These are phyloP conservation scores for Girardinus metallicus DNA, from an alignment of 2,797 vertebrate genomes.

Conservation along the genomic window DNA sequence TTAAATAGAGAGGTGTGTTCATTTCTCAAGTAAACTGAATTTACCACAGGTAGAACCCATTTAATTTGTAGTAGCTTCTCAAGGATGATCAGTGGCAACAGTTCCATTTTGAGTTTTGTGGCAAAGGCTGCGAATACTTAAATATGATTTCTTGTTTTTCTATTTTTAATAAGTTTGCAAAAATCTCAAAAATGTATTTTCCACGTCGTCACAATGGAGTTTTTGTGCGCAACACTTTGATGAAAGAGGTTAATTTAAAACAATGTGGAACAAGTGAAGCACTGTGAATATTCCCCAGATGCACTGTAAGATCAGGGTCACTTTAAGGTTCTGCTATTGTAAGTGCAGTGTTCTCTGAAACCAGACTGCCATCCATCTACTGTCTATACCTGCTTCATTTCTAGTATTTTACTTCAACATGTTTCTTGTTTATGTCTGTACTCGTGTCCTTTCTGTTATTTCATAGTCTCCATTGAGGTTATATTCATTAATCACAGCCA, in stretches of 20 bases:
- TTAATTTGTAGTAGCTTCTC: too few relatives aligned
- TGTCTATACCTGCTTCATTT: not conserved
- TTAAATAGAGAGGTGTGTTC: too few relatives aligned
- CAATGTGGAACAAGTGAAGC: not conserved
- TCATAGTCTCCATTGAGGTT: not conserved
- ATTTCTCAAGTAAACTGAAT: too few relatives aligned
- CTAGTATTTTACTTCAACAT: not conserved
- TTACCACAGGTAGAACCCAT: too few relatives aligned
- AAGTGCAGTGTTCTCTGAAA: not conserved
- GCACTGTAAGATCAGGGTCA: not conserved
- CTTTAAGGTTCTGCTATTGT: not conserved
- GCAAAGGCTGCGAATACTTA: too few relatives aligned
- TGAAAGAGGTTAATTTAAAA: not conserved
- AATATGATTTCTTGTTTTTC: too few relatives aligned
- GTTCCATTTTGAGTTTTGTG: too few relatives aligned
- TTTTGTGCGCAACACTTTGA: not conserved
- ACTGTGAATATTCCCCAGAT: too few relatives aligned
- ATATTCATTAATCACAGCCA: not conserved
- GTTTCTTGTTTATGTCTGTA: not conserved
- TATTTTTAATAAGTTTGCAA: too few relatives aligned
- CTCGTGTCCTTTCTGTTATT: not conserved
- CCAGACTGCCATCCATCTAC: not conserved
- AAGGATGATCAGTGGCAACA: too few relatives aligned
- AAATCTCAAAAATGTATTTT: too few relatives aligned
- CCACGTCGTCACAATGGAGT: too few relatives aligned